Percentiles rank a stretch among this genome's conserved stretches.
phyloP scores from a whole-genome alignment of 2,888 invertebrate species.

The Morpho achilles region DNA sequence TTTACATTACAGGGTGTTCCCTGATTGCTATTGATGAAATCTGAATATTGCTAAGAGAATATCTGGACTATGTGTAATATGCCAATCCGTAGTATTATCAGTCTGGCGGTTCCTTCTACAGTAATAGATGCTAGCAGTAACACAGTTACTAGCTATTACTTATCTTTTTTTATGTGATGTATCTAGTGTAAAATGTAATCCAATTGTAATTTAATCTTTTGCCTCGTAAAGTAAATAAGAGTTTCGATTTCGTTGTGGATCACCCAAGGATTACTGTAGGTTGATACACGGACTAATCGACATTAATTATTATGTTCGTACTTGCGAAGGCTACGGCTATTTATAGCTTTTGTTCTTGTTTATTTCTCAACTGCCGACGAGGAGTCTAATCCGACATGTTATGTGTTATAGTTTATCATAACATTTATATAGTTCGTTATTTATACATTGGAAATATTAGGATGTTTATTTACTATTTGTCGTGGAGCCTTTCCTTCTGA shows the following conservation, averaged over 20 bases:
- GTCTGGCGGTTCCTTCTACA: background rate
- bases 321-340: slow-evolving; percentile 10
- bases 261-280: slow-evolving; percentile 2
- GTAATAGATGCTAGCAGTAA: background rate
- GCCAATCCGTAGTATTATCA: background rate
- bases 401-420: slow-evolving; percentile 4
- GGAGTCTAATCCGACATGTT: slow-evolving; percentile 2
- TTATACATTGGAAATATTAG: background rate
- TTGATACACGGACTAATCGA: slow-evolving; percentile 3
- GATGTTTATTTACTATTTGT: no score
- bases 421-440: background rate
- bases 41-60: background rate
- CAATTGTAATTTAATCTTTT: no score
- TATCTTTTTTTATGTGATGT: background rate
- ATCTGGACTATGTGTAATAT: background rate
- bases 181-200: no score
- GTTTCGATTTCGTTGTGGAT: slow-evolving; percentile 3
- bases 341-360: slow-evolving; percentile 10
- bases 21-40: background rate
- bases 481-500: no score
- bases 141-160: background rate
- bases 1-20: background rate
- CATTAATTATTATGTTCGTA: slow-evolving; percentile 10
- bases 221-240: background rate
- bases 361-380: slow-evolving; percentile 4